phyloP scores from a whole-genome alignment of 2,113 vertebrate genomes.

The Smithornis capensis region DNA sequence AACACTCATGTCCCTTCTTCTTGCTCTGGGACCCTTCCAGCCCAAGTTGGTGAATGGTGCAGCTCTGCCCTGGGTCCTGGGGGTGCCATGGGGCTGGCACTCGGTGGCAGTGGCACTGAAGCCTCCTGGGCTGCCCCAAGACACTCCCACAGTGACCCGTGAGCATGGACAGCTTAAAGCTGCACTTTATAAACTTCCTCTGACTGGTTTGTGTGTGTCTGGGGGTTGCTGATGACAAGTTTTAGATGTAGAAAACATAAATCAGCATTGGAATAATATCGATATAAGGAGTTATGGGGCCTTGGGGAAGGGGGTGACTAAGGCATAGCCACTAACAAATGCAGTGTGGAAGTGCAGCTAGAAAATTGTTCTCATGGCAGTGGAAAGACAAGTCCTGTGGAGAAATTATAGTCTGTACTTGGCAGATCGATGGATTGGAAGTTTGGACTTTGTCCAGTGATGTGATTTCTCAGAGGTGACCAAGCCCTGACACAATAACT shows the following conservation, averaged over 20 bases:
- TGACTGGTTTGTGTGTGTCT: neutral
- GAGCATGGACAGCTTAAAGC: neutral
- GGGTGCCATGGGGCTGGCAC: neutral
- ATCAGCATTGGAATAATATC: neutral
- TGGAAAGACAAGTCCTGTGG: neutral
- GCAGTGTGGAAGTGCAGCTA: neutral
- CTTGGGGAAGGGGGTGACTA: neutral
- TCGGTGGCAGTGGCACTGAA: neutral
- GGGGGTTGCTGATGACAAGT: neutral
- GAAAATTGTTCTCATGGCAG: neutral
- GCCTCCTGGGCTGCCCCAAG: neutral
- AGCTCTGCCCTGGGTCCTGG: neutral
- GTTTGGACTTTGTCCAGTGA: neutral
- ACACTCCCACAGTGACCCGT: rapidly evolving
- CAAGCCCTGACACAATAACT: neutral
- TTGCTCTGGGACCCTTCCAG: neutral
- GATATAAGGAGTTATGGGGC: neutral
- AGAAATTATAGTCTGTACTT: neutral
- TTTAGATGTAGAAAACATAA: neutral
- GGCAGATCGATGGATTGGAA: neutral
- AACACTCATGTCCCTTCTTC: neutral
- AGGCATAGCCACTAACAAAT: neutral
- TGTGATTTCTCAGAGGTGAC: neutral
- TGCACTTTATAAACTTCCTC: neutral
- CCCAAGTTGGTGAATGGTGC: neutral